Conservation (phyloP, 1,140 invertebrate species). For the Pseudomyrmex gracilis region DNA sequence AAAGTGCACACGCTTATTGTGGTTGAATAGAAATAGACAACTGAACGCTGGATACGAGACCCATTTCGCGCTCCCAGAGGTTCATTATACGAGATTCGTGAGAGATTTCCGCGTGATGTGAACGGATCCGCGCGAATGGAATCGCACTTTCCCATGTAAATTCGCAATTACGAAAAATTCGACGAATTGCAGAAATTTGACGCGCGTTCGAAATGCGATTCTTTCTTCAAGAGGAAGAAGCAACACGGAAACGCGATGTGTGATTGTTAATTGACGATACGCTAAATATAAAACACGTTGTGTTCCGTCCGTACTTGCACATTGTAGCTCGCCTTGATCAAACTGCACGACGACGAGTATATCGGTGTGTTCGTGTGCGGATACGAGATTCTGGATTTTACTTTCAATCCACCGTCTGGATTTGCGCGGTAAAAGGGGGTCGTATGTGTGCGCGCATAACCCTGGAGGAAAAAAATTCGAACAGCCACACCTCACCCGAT, state of each 20-base stretch:
- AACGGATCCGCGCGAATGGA: not conserved
- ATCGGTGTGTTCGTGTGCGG: too few relatives aligned
- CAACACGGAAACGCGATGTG: too few relatives aligned
- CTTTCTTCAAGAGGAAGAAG: too few relatives aligned
- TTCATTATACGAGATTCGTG: constrained; percentile 42
- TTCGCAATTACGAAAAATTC: constrained; percentile 12
- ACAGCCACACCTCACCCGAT: constrained; percentile 61
- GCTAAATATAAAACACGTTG: too few relatives aligned
- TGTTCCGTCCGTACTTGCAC: too few relatives aligned
- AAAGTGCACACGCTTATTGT: constrained; percentile 24
- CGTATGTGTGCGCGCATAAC: constrained; percentile 37
- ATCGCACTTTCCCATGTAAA: constrained; percentile 39
- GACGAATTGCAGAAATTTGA: not conserved
- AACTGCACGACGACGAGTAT: too few relatives aligned
- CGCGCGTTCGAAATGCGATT: too few relatives aligned
- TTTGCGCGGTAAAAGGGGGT: constrained; percentile 65
- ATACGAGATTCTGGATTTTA: constrained; percentile 27
- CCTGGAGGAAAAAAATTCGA: constrained; percentile 61
- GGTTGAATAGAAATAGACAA: constrained; percentile 51
- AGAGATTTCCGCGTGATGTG: constrained; percentile 45
- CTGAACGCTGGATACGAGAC: constrained; percentile 26
- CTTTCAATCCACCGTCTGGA: constrained; percentile 60
- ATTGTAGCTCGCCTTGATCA: too few relatives aligned
- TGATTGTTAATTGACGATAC: too few relatives aligned
- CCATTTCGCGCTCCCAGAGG: constrained; percentile 51